A percentile compares a stretch with the other conserved stretches of the same genome.
phyloP scores from a whole-genome alignment of 1,140 invertebrate species.

The Idris sp. region DNA sequence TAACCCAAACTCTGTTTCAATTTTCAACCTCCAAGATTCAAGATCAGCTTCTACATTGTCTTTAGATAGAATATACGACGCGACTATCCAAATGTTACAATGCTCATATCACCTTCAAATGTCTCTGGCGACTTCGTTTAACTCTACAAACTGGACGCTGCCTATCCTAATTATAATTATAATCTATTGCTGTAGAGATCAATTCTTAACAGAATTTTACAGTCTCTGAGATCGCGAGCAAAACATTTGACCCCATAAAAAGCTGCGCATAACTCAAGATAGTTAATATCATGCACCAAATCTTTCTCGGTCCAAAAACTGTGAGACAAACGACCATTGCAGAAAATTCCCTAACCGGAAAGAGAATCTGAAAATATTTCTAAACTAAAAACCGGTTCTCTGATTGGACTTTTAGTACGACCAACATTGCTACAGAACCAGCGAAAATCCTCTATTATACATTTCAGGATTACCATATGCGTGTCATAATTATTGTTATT shows the following conservation, averaged over 20 bases:
- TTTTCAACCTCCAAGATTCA: background rate
- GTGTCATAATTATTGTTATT: slow-evolving; percentile 26
- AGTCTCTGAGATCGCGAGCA: background rate
- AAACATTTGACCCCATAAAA: slow-evolving; percentile 38
- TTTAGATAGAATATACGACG: no score
- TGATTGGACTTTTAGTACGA: slow-evolving; percentile 1
- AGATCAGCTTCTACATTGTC: slow-evolving; percentile 1
- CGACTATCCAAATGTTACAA: no score
- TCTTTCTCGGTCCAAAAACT: slow-evolving; percentile 34
- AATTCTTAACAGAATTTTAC: no score
- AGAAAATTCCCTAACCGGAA: slow-evolving; percentile 40
- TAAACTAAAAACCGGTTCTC: background rate
- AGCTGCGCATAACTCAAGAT: slow-evolving; percentile 33
- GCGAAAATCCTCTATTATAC: slow-evolving; percentile 29
- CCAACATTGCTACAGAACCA: slow-evolving; percentile 62
- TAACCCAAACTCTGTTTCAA: no score
- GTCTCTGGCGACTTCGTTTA: no score
- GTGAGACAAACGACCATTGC: slow-evolving; percentile 6
- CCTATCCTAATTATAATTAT: no score
- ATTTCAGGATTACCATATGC: background rate
- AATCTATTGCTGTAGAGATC: no score
- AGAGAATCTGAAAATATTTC: slow-evolving; percentile 5
- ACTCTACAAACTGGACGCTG: no score
- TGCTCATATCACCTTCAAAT: no score
- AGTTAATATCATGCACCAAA: no score